phyloP scores from a whole-genome alignment of 2,888 invertebrate genomes.

The Netelia virgata region DNA sequence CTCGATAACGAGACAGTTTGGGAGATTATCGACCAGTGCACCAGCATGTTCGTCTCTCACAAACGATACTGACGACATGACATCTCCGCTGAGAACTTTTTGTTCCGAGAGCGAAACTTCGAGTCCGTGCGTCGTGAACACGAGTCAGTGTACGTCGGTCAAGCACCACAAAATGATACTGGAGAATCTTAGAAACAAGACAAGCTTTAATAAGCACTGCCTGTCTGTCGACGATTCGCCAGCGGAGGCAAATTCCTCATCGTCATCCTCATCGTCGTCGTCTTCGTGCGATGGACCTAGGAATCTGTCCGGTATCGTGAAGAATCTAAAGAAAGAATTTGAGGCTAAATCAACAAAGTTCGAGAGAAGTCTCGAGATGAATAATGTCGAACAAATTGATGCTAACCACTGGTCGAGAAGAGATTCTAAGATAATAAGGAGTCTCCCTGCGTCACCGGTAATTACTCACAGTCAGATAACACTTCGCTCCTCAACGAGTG shows the following conservation, averaged over 20 bases:
- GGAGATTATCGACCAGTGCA: slow-evolving; percentile 84
- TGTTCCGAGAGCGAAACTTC: slow-evolving; percentile 84
- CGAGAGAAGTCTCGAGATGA: slow-evolving; percentile 78
- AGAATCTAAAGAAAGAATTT: slow-evolving; percentile 94
- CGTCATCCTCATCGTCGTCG: slow-evolving; percentile 64
- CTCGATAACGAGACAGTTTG: slow-evolving; percentile 73
- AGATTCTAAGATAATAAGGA: slow-evolving; percentile 81
- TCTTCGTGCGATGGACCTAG: slow-evolving; percentile 80
- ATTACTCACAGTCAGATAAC: slow-evolving; percentile 86
- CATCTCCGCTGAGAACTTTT: slow-evolving; percentile 80
- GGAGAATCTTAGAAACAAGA: slow-evolving; percentile 85
- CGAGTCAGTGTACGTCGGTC: slow-evolving; percentile 86
- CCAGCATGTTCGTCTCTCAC: slow-evolving; percentile 82
- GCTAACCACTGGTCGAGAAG: slow-evolving; percentile 77
- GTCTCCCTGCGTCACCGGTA: slow-evolving; percentile 87
- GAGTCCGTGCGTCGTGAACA: slow-evolving; percentile 84
- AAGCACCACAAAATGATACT: slow-evolving; percentile 86
- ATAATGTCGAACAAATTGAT: slow-evolving; percentile 66
- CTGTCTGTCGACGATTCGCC: slow-evolving; percentile 83
- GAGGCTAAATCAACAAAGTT: slow-evolving; percentile 89
- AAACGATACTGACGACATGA: slow-evolving; percentile 82
- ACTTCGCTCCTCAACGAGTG: slow-evolving; percentile 74
- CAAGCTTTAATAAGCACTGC: slow-evolving; percentile 80
- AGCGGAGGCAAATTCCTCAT: slow-evolving; percentile 64
- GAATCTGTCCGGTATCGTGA: slow-evolving; percentile 90